Base-by-base conservation (phyloP, 2,113 vertebrate genomes). In the Puma concolor region DNA sequence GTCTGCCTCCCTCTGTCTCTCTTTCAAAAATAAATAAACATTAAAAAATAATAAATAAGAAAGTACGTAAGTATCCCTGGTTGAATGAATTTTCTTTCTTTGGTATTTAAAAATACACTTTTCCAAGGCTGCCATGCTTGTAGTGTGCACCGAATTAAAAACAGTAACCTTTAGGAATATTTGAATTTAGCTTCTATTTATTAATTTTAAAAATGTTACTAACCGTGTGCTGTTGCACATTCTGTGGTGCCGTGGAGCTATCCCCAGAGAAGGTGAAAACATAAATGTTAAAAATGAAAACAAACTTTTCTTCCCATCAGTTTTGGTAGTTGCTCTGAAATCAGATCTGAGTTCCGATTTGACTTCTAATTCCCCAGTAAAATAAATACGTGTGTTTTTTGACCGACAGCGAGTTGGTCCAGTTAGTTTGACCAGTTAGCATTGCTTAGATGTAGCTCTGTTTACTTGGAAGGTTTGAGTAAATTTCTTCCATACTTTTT, bases 191-290 rank as follows among this genome's bases (percentile, higher is more conserved):
- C n/a, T 71, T 50, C 48, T 63, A 5, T 52, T 85, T 41, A 50
- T 41, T 15, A 48, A 19, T 79, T 81, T 82, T 14, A 9, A 10
- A 63, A 19, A 1, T 10, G 48, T 66, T 66, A 27, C 4, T 52
- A 50, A 57, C 21, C 1, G 0, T 3, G 41, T 4, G 29, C 23
- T 48, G 0, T 14, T 5, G 72, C 38, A 13, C 36, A 50, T 76
- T 67, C 57, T 60, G 5, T 29, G 36, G 2, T 17, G 11, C 0
- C 17, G 3, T 3, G 14, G 57, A 14, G 33, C 31, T 60, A 6
- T 6, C 38, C 5, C 16, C 5, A 10, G 11, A 64, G 25, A 13
- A 52, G 44, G 4, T 4, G 48, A 5, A 38, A 1, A 33, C 2
- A 3, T 13, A 7, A 57, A 81, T 60, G 15, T 21, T 79, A 41